Evolutionary conservation across 2,888 invertebrate species (phyloP).

Genomic region (Cephalotes varians): DNA sequence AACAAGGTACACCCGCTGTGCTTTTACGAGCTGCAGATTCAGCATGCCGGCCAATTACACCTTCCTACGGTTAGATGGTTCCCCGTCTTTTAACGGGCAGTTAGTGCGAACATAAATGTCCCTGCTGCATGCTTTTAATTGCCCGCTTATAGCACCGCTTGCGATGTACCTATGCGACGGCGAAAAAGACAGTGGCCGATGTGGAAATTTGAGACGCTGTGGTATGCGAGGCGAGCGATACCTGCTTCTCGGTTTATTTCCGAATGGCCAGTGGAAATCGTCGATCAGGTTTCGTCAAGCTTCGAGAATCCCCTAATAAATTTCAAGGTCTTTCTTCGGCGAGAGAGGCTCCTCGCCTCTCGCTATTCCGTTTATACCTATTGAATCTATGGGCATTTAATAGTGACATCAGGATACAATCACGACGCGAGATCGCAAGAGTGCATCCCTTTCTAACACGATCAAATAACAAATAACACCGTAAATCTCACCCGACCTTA

Average conservation of each 20-base stretch:
- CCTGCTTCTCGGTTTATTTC: slow-evolving; percentile 56
- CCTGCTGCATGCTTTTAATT: slow-evolving; percentile 81
- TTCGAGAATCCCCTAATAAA: slow-evolving; percentile 20
- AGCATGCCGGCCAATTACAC: slow-evolving; percentile 83
- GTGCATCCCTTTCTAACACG: slow-evolving; percentile 46
- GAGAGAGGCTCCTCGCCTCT: not conserved
- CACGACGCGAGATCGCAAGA: slow-evolving; percentile 1
- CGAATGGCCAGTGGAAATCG: not conserved
- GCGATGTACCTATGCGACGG: slow-evolving; percentile 55
- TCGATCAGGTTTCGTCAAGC: not conserved
- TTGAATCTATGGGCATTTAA: not conserved
- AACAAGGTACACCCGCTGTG: slow-evolving; percentile 76
- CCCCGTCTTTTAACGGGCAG: slow-evolving; percentile 83
- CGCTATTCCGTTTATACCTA: not conserved
- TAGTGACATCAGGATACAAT: not conserved
- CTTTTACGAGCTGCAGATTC: slow-evolving; percentile 83
- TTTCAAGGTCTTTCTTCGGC: slow-evolving; percentile 4
- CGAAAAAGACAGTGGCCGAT: slow-evolving; percentile 47
- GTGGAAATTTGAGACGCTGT: slow-evolving; percentile 34
- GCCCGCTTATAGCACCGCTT: slow-evolving; percentile 70
- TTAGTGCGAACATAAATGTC: slow-evolving; percentile 84
- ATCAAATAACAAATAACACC: slow-evolving; percentile 66
- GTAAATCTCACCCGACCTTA: slow-evolving; percentile 68
- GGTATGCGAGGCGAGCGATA: slow-evolving; percentile 27
- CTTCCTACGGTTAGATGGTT: slow-evolving; percentile 81